Percentiles rank a stretch among this genome's conserved stretches.
These are phyloP conservation scores for Labeo catla DNA, from an alignment of 2,113 vertebrate species.

Conservation along the genomic window DNA sequence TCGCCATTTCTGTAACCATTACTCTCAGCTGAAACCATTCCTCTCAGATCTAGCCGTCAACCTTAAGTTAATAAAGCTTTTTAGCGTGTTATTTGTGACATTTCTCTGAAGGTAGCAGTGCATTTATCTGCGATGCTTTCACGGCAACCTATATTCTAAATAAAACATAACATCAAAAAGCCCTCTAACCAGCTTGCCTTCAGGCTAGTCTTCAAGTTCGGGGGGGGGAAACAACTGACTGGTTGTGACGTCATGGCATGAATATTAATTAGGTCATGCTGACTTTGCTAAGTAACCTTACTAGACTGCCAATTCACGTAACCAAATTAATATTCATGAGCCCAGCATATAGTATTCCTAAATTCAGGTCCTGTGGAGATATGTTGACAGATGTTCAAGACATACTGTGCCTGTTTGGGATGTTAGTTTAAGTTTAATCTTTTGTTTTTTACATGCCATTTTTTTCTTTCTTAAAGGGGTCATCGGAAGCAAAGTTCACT, in stretches of 20 bases:
- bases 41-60: conserved; percentile 49
- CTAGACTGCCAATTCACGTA: not conserved
- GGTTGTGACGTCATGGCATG: conserved; percentile 11
- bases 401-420: not conserved
- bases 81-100: conserved; percentile 57
- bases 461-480: too few species aligned
- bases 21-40: conserved; percentile 10
- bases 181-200: conserved; percentile 38
- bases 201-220: not conserved
- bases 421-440: not conserved
- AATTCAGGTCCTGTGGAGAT: not conserved
- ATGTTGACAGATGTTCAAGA: not conserved
- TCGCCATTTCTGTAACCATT: not conserved
- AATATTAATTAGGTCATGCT: conserved; percentile 18
- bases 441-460: not conserved
- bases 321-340: not conserved
- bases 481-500: too few species aligned
- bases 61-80: conserved; percentile 56
- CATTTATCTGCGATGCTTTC: conserved; percentile 47
- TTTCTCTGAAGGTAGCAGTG: conserved; percentile 56
- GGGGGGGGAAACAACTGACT: not conserved
- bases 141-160: conserved; percentile 34
- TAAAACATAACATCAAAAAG: conserved; percentile 33
- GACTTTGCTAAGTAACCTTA: conserved; percentile 16
- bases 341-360: not conserved